These are phyloP conservation scores for Drosophila athabasca DNA, from an alignment of 1,140 invertebrate genomes.

Conservation along the genomic window DNA sequence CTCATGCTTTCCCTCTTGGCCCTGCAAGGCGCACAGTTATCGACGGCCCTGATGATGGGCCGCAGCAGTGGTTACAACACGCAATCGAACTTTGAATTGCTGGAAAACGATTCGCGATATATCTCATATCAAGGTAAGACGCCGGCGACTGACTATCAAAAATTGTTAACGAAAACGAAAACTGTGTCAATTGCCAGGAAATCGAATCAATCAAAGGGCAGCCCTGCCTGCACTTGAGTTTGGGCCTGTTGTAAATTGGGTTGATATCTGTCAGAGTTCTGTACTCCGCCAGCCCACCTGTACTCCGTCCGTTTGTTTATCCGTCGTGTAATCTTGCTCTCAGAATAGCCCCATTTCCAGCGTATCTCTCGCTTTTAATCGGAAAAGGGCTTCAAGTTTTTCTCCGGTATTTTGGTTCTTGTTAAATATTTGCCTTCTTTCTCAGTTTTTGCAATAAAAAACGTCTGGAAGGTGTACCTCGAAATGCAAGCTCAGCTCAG, in stretches of 20 bases:
- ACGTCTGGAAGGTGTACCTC: conserved; percentile 42
- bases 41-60: conserved; percentile 24
- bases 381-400: conserved; percentile 51
- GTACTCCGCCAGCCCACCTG: conserved; percentile 13
- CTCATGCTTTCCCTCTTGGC: conserved; percentile 46
- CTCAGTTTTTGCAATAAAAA: conserved; percentile 62
- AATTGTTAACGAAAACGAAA: conserved; percentile 34
- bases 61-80: conserved; percentile 29
- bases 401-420: conserved; percentile 34
- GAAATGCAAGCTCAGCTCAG: conserved; percentile 58
- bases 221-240: conserved; percentile 27
- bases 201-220: conserved; percentile 60
- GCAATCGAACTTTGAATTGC: conserved; percentile 64
- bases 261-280: conserved; percentile 60
- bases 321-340: conserved; percentile 17
- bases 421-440: conserved; percentile 61
- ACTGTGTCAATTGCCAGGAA: conserved; percentile 68
- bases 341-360: conserved; percentile 11
- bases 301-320: conserved; percentile 13
- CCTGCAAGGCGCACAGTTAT: conserved; percentile 28
- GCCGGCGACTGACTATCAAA: conserved; percentile 53
- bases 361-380: conserved; percentile 52
- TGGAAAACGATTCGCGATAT: conserved; percentile 83
- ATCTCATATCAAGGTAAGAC: conserved; percentile 84
- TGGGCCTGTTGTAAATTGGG: conserved; percentile 50